Percentiles rank a stretch among this genome's conserved stretches.
Evolutionary conservation across 2,113 vertebrate genomes (phyloP).

Genomic region (Terrapene triunguis): DNA sequence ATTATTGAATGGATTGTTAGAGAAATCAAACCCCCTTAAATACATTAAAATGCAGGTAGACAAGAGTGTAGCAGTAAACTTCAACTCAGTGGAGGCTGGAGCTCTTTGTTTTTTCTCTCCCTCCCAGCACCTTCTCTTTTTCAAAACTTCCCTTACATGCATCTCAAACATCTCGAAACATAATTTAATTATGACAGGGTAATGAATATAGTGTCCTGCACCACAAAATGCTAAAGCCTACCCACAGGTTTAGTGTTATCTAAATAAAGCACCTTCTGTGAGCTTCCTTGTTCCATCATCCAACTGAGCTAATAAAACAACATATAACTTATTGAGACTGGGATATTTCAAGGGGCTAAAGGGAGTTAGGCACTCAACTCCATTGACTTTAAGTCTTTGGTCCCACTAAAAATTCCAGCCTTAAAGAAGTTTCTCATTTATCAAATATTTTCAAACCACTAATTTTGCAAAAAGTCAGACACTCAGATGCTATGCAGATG

Average conservation of each 20-base stretch:
- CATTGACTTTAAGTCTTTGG: not conserved
- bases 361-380: not conserved
- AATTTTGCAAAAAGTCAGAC: not conserved
- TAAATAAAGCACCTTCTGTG: not conserved
- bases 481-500: not conserved
- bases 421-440: not conserved
- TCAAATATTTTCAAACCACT: not conserved
- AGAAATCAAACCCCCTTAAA: conserved; percentile 46
- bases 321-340: not conserved
- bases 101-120: not conserved
- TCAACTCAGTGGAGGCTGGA: not conserved
- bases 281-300: not conserved
- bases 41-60: not conserved
- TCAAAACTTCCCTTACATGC: not conserved
- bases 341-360: not conserved
- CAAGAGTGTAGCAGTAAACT: rapidly evolving
- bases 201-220: not conserved
- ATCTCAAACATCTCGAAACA: not conserved
- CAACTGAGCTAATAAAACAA: not conserved
- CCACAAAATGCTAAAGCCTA: not conserved
- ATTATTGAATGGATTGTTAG: conserved; percentile 39
- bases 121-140: not conserved
- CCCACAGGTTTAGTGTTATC: not conserved
- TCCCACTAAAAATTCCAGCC: not conserved
- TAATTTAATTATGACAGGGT: not conserved